Evolutionary conservation across 2,888 invertebrate species (phyloP).

Genomic region (Xylota segnis): DNA sequence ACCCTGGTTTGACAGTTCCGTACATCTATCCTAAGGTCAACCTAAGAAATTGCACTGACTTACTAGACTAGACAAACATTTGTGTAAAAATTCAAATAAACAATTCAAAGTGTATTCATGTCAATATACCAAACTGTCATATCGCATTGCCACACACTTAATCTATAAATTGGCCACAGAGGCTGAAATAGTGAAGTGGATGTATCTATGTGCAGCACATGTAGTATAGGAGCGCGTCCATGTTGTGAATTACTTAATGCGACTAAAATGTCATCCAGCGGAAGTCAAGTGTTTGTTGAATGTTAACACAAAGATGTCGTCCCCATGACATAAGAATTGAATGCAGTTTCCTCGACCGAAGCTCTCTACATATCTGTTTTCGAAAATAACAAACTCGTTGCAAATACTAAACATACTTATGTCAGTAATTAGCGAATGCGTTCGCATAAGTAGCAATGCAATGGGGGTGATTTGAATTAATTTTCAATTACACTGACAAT

Average conservation of each 20-base stretch:
- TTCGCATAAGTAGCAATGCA: neutral
- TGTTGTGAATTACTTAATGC: conserved; percentile 1
- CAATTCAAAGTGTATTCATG: neutral
- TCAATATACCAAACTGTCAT: neutral
- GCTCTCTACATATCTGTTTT: conserved; percentile 5
- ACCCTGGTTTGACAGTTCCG: too few species aligned
- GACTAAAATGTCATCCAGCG: conserved; percentile 16
- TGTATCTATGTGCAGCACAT: neutral
- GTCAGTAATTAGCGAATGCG: conserved; percentile 14
- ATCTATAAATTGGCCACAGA: neutral
- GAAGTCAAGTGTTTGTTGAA: conserved; percentile 19
- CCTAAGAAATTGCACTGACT: too few species aligned
- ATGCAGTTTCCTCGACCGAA: neutral
- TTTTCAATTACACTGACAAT: conserved; percentile 70
- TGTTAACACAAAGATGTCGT: conserved; percentile 1
- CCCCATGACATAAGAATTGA: neutral
- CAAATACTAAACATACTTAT: neutral
- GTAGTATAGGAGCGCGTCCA: neutral
- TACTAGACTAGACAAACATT: too few species aligned
- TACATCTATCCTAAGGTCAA: too few species aligned
- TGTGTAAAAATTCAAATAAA: too few species aligned
- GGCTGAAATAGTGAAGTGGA: neutral
- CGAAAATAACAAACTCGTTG: neutral
- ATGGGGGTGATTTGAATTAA: conserved; percentile 58
- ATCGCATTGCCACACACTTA: neutral